A percentile compares a stretch with the other conserved stretches of the same genome.
phyloP scores from a whole-genome alignment of 2,888 invertebrate genomes.

The Ormia ochracea region DNA sequence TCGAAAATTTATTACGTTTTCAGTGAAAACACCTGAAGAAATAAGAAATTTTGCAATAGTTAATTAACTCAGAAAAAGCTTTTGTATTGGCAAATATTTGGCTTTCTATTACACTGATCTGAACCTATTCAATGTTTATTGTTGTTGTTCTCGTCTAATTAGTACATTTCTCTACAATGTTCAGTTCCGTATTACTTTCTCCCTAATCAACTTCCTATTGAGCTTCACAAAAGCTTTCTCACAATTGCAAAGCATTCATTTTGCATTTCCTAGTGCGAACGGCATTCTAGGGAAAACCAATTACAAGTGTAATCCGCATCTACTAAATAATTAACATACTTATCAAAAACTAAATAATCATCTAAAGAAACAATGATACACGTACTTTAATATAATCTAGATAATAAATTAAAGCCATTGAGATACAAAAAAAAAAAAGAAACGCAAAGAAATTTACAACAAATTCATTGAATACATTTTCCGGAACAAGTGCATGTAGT shows the following conservation, averaged over 20 bases:
- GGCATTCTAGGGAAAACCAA: background rate
- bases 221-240: constrained; percentile 1
- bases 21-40: no score
- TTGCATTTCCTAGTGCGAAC: constrained; percentile 1
- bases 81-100: no score
- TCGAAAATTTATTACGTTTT: no score
- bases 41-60: no score
- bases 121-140: background rate
- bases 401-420: constrained; percentile 30
- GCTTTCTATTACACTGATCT: no score
- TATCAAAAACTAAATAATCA: background rate
- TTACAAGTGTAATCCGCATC: constrained; percentile 7
- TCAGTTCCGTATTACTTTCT: background rate
- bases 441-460: constrained; percentile 11
- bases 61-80: no score
- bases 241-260: background rate
- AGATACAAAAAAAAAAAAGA: background rate
- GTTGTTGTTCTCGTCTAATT: no score
- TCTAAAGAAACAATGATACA: constrained; percentile 7
- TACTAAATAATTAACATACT: constrained; percentile 35
- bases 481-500: constrained; percentile 15
- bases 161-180: background rate
- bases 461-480: constrained; percentile 6
- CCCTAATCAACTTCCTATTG: background rate
- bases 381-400: background rate